These are phyloP conservation scores for Limnothrissa miodon DNA, from an alignment of 2,113 vertebrate genomes.

Conservation along the genomic window DNA sequence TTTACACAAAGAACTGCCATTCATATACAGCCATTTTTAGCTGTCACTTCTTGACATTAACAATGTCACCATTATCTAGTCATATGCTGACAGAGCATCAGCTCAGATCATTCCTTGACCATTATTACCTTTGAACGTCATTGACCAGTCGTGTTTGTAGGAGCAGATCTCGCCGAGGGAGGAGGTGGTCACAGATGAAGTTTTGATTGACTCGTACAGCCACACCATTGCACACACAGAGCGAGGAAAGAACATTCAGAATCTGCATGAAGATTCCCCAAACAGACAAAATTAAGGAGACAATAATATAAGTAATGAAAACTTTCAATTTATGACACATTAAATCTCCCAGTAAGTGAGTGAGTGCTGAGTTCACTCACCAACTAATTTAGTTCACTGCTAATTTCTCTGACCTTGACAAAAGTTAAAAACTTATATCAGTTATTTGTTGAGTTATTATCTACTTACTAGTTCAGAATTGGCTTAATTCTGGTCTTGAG, in stretches of 20 bases:
- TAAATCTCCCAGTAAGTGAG: neutral
- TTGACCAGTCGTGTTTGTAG: conserved; percentile 93
- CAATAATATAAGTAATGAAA: neutral
- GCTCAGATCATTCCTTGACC: neutral
- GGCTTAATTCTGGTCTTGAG: too few relatives aligned
- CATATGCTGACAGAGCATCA: too few relatives aligned
- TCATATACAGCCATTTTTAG: too few relatives aligned
- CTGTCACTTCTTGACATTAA: too few relatives aligned
- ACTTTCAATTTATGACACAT: neutral
- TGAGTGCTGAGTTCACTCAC: neutral
- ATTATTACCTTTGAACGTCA: conserved; percentile 92
- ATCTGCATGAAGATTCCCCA: conserved; percentile 68
- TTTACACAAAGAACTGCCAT: too few relatives aligned
- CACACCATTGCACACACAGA: conserved; percentile 94
- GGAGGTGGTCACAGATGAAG: conserved; percentile 92
- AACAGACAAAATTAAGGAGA: neutral
- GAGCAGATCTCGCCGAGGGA: conserved; percentile 89
- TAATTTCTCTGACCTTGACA: too few relatives aligned
- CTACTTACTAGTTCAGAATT: too few relatives aligned
- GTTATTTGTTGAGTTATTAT: too few relatives aligned
- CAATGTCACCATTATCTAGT: too few relatives aligned
- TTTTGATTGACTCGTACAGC: conserved; percentile 98
- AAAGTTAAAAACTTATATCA: too few relatives aligned
- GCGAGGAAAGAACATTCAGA: conserved; percentile 90
- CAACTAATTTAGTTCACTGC: too few relatives aligned